Base-by-base conservation (phyloP, 92 coral and sea anemone genomes). In the Phymanthus crucifer region DNA sequence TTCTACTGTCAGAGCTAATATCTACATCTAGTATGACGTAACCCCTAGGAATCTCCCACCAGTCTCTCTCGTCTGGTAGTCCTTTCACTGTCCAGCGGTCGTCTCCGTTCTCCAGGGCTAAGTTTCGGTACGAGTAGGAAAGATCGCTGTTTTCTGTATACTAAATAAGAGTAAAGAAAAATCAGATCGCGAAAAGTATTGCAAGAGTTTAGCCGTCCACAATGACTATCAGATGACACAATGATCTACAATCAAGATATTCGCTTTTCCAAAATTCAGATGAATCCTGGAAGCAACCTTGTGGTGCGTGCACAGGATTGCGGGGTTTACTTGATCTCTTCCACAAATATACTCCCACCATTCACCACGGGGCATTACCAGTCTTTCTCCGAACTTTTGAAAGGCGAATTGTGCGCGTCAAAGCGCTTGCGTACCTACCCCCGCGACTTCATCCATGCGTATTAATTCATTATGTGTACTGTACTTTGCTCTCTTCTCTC, bases 21-120 rank as follows among this genome's bases (percentile, higher is more conserved):
- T 72, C 83, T 72, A 80, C 85, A 57, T 80, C 92, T 18, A 85
- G 74, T 9, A 83, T 29, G 19, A 89, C 48, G 2, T 69, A 47
- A 27, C 80, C 72, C 50, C 84, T 75, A 34, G 92, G 82, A 31
- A 89, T 85, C 88, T 89, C 92, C 78, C 87, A 77, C 90, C 90
- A 86, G 56, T 86, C 90, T 40, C 36, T 35, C 67, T 74, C 78
- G 68, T 65, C 71, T 21, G 40, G 37, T 33, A 81, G 31, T 33
- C 78, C 64, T 31, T 72, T 56, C 6, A 65, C 65, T 36, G 40
- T 65, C 29, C 34, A 40, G 24, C 50, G 50, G 46, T 81, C 76
- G 29, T 74, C 85, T 27, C 35, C 76, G 47, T 33, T 76, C 73
- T 81, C 85, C 72, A 81, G 50, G 72, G 85, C 85, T 46, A 57